These are phyloP conservation scores for Acanthaster planci DNA, from an alignment of 35 echinoderm and acorn worm species.

Conservation along the genomic window DNA sequence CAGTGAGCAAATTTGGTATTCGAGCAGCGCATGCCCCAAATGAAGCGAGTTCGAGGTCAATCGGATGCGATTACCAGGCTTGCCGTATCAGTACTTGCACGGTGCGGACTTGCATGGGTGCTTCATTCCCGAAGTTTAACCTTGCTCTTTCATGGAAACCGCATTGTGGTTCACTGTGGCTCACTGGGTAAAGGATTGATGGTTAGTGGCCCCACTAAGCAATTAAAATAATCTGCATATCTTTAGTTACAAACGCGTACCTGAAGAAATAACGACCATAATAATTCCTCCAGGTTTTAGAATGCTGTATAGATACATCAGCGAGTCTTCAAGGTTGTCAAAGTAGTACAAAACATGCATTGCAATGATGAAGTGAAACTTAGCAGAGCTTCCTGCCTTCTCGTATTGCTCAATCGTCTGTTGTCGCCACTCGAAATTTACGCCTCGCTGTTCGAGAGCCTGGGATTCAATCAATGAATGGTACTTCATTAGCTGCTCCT, in stretches of 20 bases:
- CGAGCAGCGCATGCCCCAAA: neutral
- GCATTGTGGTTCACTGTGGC: too few relatives aligned
- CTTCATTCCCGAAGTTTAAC: too few relatives aligned
- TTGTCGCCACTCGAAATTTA: constrained; percentile 25
- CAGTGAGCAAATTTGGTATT: too few relatives aligned
- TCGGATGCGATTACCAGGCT: too few relatives aligned
- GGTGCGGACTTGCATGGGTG: too few relatives aligned
- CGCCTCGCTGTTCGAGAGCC: neutral
- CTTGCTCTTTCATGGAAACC: too few relatives aligned
- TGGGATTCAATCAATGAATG: neutral
- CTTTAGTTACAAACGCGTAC: too few relatives aligned
- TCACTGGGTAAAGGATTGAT: too few relatives aligned
- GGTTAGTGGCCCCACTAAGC: too few relatives aligned
- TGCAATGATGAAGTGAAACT: constrained; percentile 27
- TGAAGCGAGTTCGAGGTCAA: too few relatives aligned
- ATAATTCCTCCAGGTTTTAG: constrained; percentile 8
- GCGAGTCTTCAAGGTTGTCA: neutral
- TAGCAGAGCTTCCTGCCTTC: neutral
- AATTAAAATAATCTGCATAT: too few relatives aligned
- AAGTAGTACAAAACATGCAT: constrained; percentile 33
- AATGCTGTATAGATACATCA: neutral
- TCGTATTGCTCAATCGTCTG: constrained; percentile 13
- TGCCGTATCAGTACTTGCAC: too few relatives aligned
- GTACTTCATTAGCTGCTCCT: neutral
- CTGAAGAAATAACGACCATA: neutral